Conservation (phyloP, 2,888 invertebrate species). For the Deladenus siricidicola region DNA sequence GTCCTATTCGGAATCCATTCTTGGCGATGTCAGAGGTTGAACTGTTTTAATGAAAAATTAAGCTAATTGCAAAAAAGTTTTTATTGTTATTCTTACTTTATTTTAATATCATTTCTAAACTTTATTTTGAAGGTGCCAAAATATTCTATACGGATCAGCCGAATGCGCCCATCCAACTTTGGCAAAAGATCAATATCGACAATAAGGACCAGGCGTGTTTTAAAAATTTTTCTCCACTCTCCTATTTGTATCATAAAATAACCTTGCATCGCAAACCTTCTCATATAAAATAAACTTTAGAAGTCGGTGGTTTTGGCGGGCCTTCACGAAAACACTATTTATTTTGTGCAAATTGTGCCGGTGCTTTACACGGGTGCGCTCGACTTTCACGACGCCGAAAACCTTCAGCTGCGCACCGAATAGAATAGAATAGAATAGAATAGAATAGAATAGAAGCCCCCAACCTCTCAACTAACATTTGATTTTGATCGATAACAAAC, state of each 20-base stretch:
- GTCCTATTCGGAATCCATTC: constrained; percentile 38
- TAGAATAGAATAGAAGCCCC: no score
- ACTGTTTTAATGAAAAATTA: not conserved
- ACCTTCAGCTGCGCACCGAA: constrained; percentile 41
- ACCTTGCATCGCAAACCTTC: not conserved
- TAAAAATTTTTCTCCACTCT: not conserved
- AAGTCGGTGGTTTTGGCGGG: constrained; percentile 34
- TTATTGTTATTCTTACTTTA: no score
- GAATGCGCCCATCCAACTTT: constrained; percentile 32
- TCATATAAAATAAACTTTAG: constrained; percentile 31
- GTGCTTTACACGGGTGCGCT: constrained; percentile 30
- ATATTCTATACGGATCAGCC: constrained; percentile 37
- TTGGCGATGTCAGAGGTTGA: constrained; percentile 35
- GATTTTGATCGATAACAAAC: no score
- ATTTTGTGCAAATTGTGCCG: constrained; percentile 45
- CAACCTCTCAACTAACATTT: no score
- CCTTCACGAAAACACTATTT: constrained; percentile 35
- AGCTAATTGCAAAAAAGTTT: not conserved
- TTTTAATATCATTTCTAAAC: no score
- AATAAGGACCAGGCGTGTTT: constrained; percentile 33
- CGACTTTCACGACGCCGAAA: constrained; percentile 33
- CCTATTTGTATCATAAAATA: not conserved
- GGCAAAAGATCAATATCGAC: constrained; percentile 33
- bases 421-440: no score
- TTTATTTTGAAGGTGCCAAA: constrained; percentile 34